phyloP scores from a whole-genome alignment of 23 tunicate genomes.

The Trididemnum nubilum region DNA sequence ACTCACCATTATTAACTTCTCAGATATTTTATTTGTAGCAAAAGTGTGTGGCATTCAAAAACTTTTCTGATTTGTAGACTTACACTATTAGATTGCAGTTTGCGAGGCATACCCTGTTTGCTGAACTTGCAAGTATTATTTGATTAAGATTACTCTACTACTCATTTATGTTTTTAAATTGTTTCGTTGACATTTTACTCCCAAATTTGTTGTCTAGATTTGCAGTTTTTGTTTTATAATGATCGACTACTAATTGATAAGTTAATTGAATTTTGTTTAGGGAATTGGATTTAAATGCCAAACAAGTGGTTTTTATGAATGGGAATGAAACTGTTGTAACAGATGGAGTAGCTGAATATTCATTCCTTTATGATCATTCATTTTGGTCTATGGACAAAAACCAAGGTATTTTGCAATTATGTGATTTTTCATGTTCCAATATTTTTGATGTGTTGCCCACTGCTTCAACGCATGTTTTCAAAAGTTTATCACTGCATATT shows the following conservation, averaged over 20 bases:
- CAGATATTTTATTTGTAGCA: too few relatives aligned
- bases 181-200: background rate
- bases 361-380: constrained; percentile 69
- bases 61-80: too few relatives aligned
- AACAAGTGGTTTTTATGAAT: constrained; percentile 58
- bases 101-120: too few relatives aligned
- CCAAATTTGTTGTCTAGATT: background rate
- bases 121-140: too few relatives aligned
- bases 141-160: too few relatives aligned
- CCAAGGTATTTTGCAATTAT: constrained; percentile 33
- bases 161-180: background rate
- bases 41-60: too few relatives aligned
- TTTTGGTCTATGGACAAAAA: constrained; percentile 63
- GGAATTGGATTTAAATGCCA: constrained; percentile 54
- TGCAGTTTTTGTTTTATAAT: background rate
- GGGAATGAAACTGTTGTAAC: constrained; percentile 72
- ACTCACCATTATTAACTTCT: too few relatives aligned
- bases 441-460: background rate
- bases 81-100: too few relatives aligned
- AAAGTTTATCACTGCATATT: background rate
- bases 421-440: background rate
- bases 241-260: background rate
- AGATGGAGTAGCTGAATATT: constrained; percentile 49
- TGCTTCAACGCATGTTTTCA: too few relatives aligned
- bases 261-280: constrained; percentile 28